A percentile compares a stretch with the other conserved stretches of the same genome.
phyloP scores from a whole-genome alignment of 1,140 invertebrate species.

The Dinothrombium tinctorium region DNA sequence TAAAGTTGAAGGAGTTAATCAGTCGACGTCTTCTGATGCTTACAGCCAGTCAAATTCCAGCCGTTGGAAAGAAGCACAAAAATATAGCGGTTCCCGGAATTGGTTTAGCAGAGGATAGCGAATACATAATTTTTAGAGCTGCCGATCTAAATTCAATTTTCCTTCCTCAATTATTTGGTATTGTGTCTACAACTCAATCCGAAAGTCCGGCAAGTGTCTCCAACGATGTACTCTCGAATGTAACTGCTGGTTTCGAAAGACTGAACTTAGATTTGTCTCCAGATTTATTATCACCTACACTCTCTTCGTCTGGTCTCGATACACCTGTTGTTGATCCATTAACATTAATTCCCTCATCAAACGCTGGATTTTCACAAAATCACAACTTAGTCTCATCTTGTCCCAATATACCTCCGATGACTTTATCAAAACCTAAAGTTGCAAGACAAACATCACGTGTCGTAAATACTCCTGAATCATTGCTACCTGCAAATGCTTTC shows the following conservation, averaged over 20 bases:
- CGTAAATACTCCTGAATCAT: no score
- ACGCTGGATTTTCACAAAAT: no score
- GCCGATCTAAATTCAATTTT: not conserved
- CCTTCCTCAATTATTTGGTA: not conserved
- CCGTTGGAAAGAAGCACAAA: not conserved
- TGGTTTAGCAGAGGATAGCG: not conserved
- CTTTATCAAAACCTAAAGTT: no score
- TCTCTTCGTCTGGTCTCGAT: not conserved
- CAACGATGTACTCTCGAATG: not conserved
- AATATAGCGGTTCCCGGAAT: not conserved
- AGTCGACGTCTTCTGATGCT: not conserved
- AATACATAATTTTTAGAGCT: not conserved
- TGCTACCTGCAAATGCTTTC: no score
- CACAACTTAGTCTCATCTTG: no score
- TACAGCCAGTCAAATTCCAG: not conserved
- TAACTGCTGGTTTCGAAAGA: not conserved
- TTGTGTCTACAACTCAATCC: no score
- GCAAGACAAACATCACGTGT: no score
- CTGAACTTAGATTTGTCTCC: not conserved
- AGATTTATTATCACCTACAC: not conserved
- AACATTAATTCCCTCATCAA: no score
- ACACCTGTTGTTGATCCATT: no score
- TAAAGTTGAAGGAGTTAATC: not conserved
- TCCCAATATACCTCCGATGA: no score
- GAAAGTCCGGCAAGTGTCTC: no score